A percentile compares a stretch with the other conserved stretches of the same genome.
These are phyloP conservation scores for Drosophila pruinosa DNA, from an alignment of 1,140 invertebrate genomes.

Conservation along the genomic window DNA sequence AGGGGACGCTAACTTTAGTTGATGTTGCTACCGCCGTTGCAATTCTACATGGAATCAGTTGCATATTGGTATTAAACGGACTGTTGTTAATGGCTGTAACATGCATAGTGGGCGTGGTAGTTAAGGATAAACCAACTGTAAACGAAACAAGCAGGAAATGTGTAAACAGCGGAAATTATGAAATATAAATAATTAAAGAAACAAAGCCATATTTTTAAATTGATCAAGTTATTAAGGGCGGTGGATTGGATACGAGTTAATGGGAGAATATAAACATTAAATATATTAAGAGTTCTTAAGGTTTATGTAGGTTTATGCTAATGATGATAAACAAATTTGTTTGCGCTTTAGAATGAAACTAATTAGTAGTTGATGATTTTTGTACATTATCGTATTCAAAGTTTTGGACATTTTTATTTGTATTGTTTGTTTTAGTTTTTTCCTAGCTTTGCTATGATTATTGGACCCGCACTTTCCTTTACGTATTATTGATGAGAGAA, in stretches of 20 bases:
- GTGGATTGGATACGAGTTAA: background rate
- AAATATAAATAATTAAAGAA: slow-evolving; percentile 36
- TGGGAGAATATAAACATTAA: background rate
- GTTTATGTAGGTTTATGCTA: slow-evolving; percentile 14
- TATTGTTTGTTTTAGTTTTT: slow-evolving; percentile 27
- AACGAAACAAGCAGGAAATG: slow-evolving; percentile 77
- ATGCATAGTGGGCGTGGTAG: slow-evolving; percentile 77
- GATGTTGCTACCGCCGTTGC: slow-evolving; percentile 44
- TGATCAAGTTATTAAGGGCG: background rate
- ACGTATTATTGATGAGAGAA: slow-evolving; percentile 6
- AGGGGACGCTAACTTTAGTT: slow-evolving; percentile 47
- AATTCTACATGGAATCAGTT: slow-evolving; percentile 43
- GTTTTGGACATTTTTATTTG: slow-evolving; percentile 81
- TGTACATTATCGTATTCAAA: slow-evolving; percentile 82
- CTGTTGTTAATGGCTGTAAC: slow-evolving; percentile 79
- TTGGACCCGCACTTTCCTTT: slow-evolving; percentile 7
- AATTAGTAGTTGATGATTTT: slow-evolving; percentile 54
- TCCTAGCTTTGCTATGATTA: slow-evolving; percentile 33
- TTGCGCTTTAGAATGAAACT: slow-evolving; percentile 42
- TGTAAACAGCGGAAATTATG: slow-evolving; percentile 60
- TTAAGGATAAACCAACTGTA: slow-evolving; percentile 76
- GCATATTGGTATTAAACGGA: slow-evolving; percentile 58
- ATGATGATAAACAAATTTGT: slow-evolving; percentile 43
- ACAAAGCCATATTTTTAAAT: background rate
- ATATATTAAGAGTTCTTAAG: slow-evolving; percentile 18